A percentile compares a stretch with the other conserved stretches of the same genome.
Conservation (phyloP, 2,113 vertebrate genomes). For the Pachycephala philippinensis region DNA sequence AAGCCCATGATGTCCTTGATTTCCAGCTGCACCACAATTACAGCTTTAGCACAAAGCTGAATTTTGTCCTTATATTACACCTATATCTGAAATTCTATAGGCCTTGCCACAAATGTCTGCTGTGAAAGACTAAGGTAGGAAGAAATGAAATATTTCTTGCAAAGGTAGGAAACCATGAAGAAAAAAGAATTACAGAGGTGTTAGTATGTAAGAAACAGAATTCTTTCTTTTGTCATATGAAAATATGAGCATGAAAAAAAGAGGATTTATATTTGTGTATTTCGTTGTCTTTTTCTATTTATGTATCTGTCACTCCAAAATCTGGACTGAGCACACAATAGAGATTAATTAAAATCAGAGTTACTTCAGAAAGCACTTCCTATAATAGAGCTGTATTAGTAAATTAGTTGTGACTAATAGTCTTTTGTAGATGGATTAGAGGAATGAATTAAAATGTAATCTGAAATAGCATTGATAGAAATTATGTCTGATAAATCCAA, state of each 20-base stretch:
- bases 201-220: conserved; percentile 42
- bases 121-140: background rate
- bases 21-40: background rate
- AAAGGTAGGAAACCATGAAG: conserved; percentile 5
- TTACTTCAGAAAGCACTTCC: conserved; percentile 70
- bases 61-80: background rate
- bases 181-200: conserved; percentile 26
- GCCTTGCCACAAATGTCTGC: background rate
- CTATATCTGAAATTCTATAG: background rate
- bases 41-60: background rate
- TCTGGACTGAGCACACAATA: conserved; percentile 56
- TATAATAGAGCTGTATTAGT: conserved; percentile 71
- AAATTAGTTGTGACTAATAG: conserved; percentile 73
- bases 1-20: background rate
- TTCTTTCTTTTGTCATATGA: conserved; percentile 22
- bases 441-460: conserved; percentile 74
- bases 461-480: conserved; percentile 59
- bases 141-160: background rate
- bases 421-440: conserved; percentile 74
- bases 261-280: conserved; percentile 50
- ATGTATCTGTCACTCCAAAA: conserved; percentile 63
- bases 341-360: conserved; percentile 76
- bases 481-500: conserved; percentile 45
- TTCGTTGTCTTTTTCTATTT: conserved; percentile 73
- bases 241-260: conserved; percentile 26